Base-by-base conservation (phyloP, 2,888 invertebrate species). In the Petrophora chlorosata region DNA sequence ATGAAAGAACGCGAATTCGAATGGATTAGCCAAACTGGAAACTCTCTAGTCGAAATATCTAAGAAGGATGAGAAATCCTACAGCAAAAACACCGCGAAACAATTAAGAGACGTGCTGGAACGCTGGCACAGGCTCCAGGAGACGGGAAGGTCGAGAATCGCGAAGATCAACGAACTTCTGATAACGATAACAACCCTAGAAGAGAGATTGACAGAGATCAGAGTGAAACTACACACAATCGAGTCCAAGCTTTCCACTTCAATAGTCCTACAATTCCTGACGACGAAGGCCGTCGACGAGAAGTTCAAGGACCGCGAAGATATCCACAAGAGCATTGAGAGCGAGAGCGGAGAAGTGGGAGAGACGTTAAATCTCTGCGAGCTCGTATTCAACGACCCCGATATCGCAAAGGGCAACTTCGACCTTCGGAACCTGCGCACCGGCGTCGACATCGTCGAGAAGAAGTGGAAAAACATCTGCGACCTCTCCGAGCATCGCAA, bases 321-420 rank as follows among this genome's bases (percentile, higher is more conserved):
- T 41, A 91, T 96, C 16, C 95, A 95, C 68, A 94, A 93, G 49
- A 92, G 92, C 3, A 94, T 97, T 28, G 95, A 96, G 74, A 91
- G 92, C 10, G 94, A 96, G 68, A 95, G 95, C 70, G 92, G 93
- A 34, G 94, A 95, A 63, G 92, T 97, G 3, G 94, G 94, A 1
- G 95, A 96, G 70, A 93, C 96, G 0, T 80, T 97, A 1, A 96
- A 95, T 70, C 91, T 95, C 9, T 95, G 96, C 65, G 95, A 96
- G 65, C 91, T 95, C 32, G 82, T 96, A 1, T 83, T 96, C 32
- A 94, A 92, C 64, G 96, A 96, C 65, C 92, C 94, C 1, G 95
- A 95, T 60, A 91, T 93, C 0, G 92, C 93, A 79, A 94, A 94
- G 66, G 92, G 93, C 0, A 93, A 95, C 61, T 94, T 95, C 40